Base-by-base conservation (phyloP, 1,140 invertebrate genomes). In the Hyles vespertilio region DNA sequence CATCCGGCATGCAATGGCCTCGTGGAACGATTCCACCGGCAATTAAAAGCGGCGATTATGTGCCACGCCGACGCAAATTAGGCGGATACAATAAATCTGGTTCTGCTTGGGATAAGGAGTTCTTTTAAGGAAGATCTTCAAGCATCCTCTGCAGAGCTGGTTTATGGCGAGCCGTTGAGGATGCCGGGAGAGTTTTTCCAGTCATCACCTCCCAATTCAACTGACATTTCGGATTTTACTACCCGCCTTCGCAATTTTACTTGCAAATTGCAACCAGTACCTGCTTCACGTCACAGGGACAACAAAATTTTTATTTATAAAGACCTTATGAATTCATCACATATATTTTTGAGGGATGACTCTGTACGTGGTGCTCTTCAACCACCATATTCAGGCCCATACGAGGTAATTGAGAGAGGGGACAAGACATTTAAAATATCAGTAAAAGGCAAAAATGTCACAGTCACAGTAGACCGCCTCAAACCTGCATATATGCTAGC, bases 91-190 rank as follows among this genome's bases (percentile, higher is more conserved):
- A 65, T 91, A 8, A 84, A 88, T 3, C 61, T 80, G 2, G 80
- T 91, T 4, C 63, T 91, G 0, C 64, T 90, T 0, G 89, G 87
- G 2, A 66, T 89, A 1, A 40, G 88, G 33, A 67, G 73, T 9
- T 59, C 43, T 12, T 72, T 9, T 61, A 83, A 85, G 46, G 73
- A 81, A 46, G 82, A 89, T 32, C 48, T 82, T 1, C 56, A 78
- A 34, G 65, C 72, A 0, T 80, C 79, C 1, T 59, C 84, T 1
- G 81, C 79, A 0, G 65, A 74, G 40, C 55, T 74, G 5, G 64
- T 71, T 8, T 71, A 53, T 47, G 86, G 69, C 5, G 64, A 71
- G 32, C 60, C 69, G 0, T 33, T 71, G 3, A 49, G 61, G 5
- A 32, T 69, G 2, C 84, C 87, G 12, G 79, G 75, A 2, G 77